phyloP scores from a whole-genome alignment of 1,140 invertebrate genomes.

The Asbolus verrucosus region DNA sequence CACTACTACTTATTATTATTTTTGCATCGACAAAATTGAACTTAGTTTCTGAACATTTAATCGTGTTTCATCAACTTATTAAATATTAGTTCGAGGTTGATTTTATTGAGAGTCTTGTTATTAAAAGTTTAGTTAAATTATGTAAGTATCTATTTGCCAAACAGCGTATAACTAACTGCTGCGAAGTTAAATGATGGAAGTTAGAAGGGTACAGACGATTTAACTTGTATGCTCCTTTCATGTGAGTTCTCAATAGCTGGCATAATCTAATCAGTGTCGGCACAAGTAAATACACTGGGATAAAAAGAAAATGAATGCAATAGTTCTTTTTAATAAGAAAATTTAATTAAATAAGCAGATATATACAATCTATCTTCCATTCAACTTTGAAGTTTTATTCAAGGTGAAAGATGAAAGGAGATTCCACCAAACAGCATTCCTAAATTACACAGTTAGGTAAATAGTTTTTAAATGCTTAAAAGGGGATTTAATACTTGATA shows the following conservation, averaged over 20 bases:
- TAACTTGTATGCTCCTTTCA: constrained; percentile 20
- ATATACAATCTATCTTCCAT: not conserved
- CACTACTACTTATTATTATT: too few species aligned
- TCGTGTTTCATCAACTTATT: too few species aligned
- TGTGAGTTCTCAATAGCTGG: not conserved
- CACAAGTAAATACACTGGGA: constrained; percentile 6
- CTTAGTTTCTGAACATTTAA: too few species aligned
- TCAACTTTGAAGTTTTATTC: not conserved
- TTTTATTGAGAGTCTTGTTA: too few species aligned
- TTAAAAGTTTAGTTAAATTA: not conserved
- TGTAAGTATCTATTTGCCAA: not conserved
- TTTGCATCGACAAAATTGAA: too few species aligned
- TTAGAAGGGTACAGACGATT: constrained; percentile 11
- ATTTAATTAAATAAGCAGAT: too few species aligned
- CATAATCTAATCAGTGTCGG: not conserved
- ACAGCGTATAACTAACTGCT: not conserved
- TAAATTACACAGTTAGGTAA: too few species aligned
- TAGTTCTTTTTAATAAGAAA: too few species aligned
- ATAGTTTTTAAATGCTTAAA: too few species aligned
- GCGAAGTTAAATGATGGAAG: constrained; percentile 22
- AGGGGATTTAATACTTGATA: too few species aligned
- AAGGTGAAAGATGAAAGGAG: not conserved
- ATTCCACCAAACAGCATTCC: not conserved
- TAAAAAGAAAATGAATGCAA: too few species aligned
- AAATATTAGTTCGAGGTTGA: too few species aligned